Conservation (phyloP, 1,140 invertebrate species). For the Heliconius melpomene region DNA sequence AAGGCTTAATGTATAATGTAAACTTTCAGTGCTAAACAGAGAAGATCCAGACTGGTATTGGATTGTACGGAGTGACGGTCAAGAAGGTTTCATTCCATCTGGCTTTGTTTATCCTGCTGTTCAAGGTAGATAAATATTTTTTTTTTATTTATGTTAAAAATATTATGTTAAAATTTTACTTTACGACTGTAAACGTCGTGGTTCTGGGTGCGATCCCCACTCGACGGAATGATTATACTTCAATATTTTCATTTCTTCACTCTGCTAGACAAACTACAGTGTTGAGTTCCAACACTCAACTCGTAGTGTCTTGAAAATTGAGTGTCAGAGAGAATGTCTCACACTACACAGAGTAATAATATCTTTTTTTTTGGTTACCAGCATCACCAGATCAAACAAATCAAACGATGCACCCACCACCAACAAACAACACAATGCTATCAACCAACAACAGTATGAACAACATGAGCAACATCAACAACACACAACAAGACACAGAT, state of each 20-base stretch:
- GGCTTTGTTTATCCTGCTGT: conserved; percentile 96
- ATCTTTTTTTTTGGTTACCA: conserved; percentile 36
- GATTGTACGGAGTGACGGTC: conserved; percentile 94
- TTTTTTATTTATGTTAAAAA: background rate
- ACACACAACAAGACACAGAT: conserved; percentile 79
- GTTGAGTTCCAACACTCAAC: too few species aligned
- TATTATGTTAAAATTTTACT: too few species aligned
- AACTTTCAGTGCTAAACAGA: conserved; percentile 88
- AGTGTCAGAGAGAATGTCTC: too few species aligned
- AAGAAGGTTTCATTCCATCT: conserved; percentile 97
- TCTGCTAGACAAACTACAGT: too few species aligned
- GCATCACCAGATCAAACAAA: conserved; percentile 58
- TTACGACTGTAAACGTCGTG: too few species aligned
- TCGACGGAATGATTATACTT: too few species aligned
- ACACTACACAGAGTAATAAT: too few species aligned
- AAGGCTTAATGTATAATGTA: background rate
- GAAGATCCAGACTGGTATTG: conserved; percentile 98
- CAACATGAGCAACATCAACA: conserved; percentile 49
- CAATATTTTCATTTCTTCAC: too few species aligned
- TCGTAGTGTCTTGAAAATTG: too few species aligned
- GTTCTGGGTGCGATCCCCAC: too few species aligned
- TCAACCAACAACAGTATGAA: conserved; percentile 45
- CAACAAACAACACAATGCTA: conserved; percentile 52
- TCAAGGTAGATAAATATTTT: conserved; percentile 81
- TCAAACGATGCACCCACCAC: conserved; percentile 51